Conservation (phyloP, 2,888 invertebrate species). For the Malthinus flaveolus region DNA sequence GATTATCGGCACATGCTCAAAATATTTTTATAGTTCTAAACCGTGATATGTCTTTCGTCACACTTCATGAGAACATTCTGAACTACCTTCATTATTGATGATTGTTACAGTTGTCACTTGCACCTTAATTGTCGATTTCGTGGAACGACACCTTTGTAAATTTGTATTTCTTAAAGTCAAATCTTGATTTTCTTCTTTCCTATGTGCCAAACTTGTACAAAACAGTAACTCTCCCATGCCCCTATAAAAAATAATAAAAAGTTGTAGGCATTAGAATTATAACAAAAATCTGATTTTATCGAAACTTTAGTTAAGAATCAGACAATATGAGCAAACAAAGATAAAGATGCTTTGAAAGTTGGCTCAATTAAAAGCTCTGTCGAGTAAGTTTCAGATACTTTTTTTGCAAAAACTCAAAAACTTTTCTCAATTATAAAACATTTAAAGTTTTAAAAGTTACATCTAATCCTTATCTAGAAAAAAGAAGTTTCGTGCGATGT, state of each 20-base stretch:
- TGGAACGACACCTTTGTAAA: conserved; percentile 45
- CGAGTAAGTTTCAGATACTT: too few species aligned
- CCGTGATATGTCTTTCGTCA: conserved; percentile 36
- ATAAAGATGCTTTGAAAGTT: too few species aligned
- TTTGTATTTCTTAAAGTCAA: conserved; percentile 40
- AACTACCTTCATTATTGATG: conserved; percentile 47
- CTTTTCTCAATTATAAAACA: not conserved
- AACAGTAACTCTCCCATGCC: conserved; percentile 81
- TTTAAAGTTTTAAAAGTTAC: too few species aligned
- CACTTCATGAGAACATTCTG: conserved; percentile 49
- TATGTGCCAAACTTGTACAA: conserved; percentile 56
- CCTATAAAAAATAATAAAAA: conserved; percentile 49
- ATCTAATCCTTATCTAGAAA: too few species aligned
- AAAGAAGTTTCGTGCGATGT: too few species aligned
- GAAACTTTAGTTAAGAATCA: too few species aligned
- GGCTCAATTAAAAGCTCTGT: too few species aligned
- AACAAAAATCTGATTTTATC: not conserved
- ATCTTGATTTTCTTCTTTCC: conserved; percentile 43
- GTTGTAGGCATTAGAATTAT: not conserved
- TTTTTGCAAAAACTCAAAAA: not conserved
- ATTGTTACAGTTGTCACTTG: conserved; percentile 48
- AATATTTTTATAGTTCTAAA: conserved; percentile 26
- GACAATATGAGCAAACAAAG: too few species aligned
- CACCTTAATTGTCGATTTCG: conserved; percentile 46
- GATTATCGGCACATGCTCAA: too few species aligned